Percentiles rank a stretch among this genome's conserved stretches.
Evolutionary conservation across 1,140 invertebrate species (phyloP).

Genomic region (Luehdorfia chinensis): DNA sequence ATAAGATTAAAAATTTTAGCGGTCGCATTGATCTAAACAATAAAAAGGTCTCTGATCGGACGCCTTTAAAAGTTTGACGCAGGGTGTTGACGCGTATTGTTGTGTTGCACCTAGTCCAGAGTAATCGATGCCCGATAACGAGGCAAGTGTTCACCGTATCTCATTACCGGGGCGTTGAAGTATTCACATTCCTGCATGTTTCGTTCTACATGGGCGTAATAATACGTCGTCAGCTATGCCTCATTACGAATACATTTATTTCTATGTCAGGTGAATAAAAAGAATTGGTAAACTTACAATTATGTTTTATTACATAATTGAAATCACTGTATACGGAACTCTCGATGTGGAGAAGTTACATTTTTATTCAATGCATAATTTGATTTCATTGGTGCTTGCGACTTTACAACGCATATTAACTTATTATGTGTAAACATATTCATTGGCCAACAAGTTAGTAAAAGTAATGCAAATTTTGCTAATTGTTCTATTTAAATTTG

Average conservation of each 20-base stretch:
- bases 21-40: too few relatives aligned
- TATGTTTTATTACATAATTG: constrained; percentile 11
- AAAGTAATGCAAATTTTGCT: too few relatives aligned
- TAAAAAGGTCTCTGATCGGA: too few relatives aligned
- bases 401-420: too few relatives aligned
- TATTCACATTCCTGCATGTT: constrained; percentile 40
- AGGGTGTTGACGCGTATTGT: constrained; percentile 4
- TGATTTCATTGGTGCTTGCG: too few relatives aligned
- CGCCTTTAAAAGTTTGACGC: constrained; percentile 1
- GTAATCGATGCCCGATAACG: constrained; percentile 39
- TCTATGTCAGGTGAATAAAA: constrained; percentile 11
- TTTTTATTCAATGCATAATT: constrained; percentile 2
- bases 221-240: constrained; percentile 14
- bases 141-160: constrained; percentile 50
- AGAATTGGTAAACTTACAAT: not conserved
- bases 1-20: too few relatives aligned
- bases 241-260: constrained; percentile 14
- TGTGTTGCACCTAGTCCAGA: constrained; percentile 18
- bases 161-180: constrained; percentile 51
- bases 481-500: too few relatives aligned
- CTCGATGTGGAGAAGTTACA: constrained; percentile 1
- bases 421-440: too few relatives aligned
- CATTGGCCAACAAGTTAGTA: too few relatives aligned
- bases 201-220: constrained; percentile 25
- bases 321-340: constrained; percentile 14